Base-by-base conservation (phyloP, 2,888 invertebrate species). In the Aradus depressus region DNA sequence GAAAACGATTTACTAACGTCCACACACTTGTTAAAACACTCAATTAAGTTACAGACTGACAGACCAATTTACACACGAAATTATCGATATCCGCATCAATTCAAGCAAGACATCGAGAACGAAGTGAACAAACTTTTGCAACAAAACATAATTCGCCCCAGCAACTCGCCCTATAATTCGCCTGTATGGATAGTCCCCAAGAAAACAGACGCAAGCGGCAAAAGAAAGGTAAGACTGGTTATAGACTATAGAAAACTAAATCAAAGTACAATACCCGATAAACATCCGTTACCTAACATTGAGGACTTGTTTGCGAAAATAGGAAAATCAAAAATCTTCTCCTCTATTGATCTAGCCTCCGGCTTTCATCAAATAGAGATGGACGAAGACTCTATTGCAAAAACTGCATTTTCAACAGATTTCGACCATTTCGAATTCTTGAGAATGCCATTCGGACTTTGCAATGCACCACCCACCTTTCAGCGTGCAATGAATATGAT, bases 81-180 rank as follows among this genome's bases (percentile, higher is more conserved):
- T 37, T 55, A 55, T 37, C 12, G 55, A 16, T 52, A 50, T 25
- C 52, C 55, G 8, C 44, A 55, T 35, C 16, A 23, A 16, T 55
- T 50, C 18, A 26, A 16, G 6, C 16, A 55, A 21, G 45, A 45
- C n/a, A 28, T 55, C 25, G 2, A 52, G 34, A 42, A 23, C 2
- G 43, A 52, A 42, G 16, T 55, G 16, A 25, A 50, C 2, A 23
- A 55, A 45, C n/a, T 52, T 21, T 37, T 50, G 22, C 28, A 50
- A 28, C 25, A 52, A 19, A 44, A 50, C 31, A 55, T 55, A 4
- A 55, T 55, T 38, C 12, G 38, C 4, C 31, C 31, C 1, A 48
- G 43, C 3, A 45, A 45, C 28, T 52, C 50, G 3, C 50, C 52
- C 3, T 52, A 42, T 21, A 52, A 52, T 18, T 25, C 25, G 4